Evolutionary conservation across 1,140 invertebrate genomes (phyloP).

Genomic region (Hypsibius dujardini): DNA sequence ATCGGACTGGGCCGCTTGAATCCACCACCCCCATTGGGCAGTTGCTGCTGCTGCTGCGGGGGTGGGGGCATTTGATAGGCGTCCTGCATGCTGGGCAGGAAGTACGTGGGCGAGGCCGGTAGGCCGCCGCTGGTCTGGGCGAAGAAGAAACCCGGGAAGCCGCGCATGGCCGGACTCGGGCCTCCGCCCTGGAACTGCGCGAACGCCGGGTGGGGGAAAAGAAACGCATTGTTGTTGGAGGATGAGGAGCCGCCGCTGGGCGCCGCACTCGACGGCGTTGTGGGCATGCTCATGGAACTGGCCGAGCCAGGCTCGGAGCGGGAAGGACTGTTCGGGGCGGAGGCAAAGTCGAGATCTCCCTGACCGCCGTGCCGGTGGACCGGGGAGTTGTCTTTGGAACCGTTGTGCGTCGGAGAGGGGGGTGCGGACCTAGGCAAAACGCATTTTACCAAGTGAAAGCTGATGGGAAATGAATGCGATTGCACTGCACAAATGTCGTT

Average conservation of each 20-base stretch:
- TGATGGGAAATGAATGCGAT: not conserved
- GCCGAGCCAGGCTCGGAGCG: not conserved
- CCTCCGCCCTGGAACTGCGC: conserved; percentile 2
- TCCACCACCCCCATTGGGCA: not conserved
- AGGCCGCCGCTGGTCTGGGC: not conserved
- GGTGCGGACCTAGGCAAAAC: conserved; percentile 6
- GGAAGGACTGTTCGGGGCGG: conserved; percentile 14
- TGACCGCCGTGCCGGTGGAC: not conserved
- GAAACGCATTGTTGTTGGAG: not conserved
- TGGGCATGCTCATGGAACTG: not conserved
- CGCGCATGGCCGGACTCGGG: not conserved
- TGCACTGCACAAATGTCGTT: not conserved
- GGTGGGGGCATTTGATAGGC: not conserved
- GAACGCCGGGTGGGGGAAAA: conserved; percentile 12
- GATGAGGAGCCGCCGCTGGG: not conserved
- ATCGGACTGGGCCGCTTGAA: not conserved
- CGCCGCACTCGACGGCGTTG: not conserved
- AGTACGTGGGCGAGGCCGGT: not conserved
- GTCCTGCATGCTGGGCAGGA: not conserved
- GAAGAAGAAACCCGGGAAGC: conserved; percentile 8
- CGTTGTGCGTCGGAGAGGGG: not conserved
- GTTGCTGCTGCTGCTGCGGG: not conserved
- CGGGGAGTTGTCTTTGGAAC: not conserved
- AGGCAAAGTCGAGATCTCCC: not conserved
- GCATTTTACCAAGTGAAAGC: not conserved